Conservation (phyloP, 2,888 invertebrate genomes). For the Dicyrtoma fusca region DNA sequence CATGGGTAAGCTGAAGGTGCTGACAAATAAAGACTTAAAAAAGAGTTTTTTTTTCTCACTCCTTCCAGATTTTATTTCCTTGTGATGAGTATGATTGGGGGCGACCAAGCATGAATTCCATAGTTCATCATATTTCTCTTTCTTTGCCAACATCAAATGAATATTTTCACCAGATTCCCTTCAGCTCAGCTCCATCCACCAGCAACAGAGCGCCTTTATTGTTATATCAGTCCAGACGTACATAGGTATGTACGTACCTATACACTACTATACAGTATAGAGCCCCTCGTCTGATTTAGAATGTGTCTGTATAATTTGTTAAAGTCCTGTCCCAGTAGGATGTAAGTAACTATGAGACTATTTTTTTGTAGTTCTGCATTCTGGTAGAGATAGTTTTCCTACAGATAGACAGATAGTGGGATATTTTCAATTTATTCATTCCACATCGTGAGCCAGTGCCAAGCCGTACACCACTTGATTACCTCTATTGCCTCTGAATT, state of each 20-base stretch:
- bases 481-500: slow-evolving; percentile 8
- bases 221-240: too few species aligned
- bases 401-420: slow-evolving; percentile 4
- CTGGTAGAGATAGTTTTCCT: slow-evolving; percentile 7
- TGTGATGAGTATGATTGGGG: slow-evolving; percentile 29
- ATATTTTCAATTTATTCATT: slow-evolving; percentile 22
- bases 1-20: not conserved
- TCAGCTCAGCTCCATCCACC: too few species aligned
- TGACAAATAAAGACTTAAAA: slow-evolving; percentile 16
- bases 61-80: slow-evolving; percentile 12
- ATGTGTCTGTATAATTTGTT: too few species aligned
- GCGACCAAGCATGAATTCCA: slow-evolving; percentile 35
- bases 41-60: not conserved
- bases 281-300: too few species aligned
- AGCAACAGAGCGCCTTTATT: too few species aligned
- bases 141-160: slow-evolving; percentile 18
- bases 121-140: slow-evolving; percentile 30
- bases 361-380: not conserved
- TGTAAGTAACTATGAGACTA: not conserved
- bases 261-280: too few species aligned
- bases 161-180: slow-evolving; percentile 2
- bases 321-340: too few species aligned
- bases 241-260: too few species aligned
- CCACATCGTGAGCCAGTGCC: slow-evolving; percentile 9
- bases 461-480: slow-evolving; percentile 12